Base-by-base conservation (phyloP, 1,140 invertebrate genomes). In the Papilio aristodemus region DNA sequence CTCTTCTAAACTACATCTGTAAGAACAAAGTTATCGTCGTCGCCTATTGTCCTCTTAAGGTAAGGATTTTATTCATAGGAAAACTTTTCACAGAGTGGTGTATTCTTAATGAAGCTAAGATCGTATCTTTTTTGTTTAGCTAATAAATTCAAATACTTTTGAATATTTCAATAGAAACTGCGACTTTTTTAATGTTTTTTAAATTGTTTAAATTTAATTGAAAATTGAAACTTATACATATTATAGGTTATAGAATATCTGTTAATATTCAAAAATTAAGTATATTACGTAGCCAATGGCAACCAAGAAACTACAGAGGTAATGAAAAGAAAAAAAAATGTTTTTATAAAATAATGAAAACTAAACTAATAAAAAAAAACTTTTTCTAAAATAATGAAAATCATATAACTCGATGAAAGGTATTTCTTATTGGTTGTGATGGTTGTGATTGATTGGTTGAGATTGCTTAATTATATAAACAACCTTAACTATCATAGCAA, bases 91-190 rank as follows among this genome's bases (percentile, higher is more conserved):
- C 4, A 50, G 43, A 50, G 17, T 50, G 46, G 46, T 50, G 46
- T 50, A 50, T 50, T 50, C 19, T 50, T 50, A 50, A 50, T 50
- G 17, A 50, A 50, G 46, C 19, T 50, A 50, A 50, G 46, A 2
- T 8, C 19, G 46, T 22, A 22, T 39, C 11, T 39, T 50, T 46
- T 43, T 50, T 10, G 9, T 22, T 19, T 22, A 50, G 22, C 19
- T 50, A 50, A 22, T 19, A 11, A 11, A 17, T 22, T 22, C 22
- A 22, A 50, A 19, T 50, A 22, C 10, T 50, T 50, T 22, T 19
- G 8, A 50, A 22, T 1, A 22, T 4, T 50, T 50, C 8, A 22
- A 50, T 22, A 50, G 4, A 7, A 19, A 46, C 14, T 46, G 17
- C 2, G 7, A 19, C 9, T 8, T 46, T 46, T 17, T 46, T 8